A percentile compares a stretch with the other conserved stretches of the same genome.
Evolutionary conservation across 1,140 invertebrate genomes (phyloP).

Genomic region (Druon quercuslanigerum): DNA sequence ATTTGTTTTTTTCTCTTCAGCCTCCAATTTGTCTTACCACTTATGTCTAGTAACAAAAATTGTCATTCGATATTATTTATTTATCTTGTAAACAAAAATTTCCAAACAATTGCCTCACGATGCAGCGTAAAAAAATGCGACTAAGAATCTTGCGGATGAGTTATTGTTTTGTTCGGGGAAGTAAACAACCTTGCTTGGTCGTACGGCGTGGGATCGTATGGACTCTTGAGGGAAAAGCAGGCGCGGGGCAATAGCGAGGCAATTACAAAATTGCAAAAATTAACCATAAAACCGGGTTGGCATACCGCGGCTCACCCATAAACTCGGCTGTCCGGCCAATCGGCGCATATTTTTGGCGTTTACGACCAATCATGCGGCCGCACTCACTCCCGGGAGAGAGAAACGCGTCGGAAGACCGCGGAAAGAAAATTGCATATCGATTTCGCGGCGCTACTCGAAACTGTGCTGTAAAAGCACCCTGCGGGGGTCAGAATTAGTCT

Average conservation of each 20-base stretch:
- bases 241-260: constrained; percentile 39
- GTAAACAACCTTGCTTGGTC: too few relatives aligned
- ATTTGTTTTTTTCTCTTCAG: too few relatives aligned
- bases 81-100: too few relatives aligned
- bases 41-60: too few relatives aligned
- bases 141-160: too few relatives aligned
- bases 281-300: constrained; percentile 66
- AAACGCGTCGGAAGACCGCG: constrained; percentile 40
- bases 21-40: too few relatives aligned
- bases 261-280: constrained; percentile 74
- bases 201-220: background rate
- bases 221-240: background rate
- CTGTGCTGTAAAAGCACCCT: constrained; percentile 49
- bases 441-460: constrained; percentile 51
- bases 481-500: constrained; percentile 40
- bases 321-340: constrained; percentile 66
- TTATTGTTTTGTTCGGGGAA: too few relatives aligned
- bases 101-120: too few relatives aligned
- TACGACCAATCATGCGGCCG: constrained; percentile 71
- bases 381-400: constrained; percentile 42
- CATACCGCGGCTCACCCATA: constrained; percentile 56
- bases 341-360: constrained; percentile 71
- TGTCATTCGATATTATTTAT: too few relatives aligned
- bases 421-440: constrained; percentile 70
- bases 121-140: too few relatives aligned